A percentile compares a stretch with the other conserved stretches of the same genome.
Evolutionary conservation across 1,140 invertebrate genomes (phyloP).

Genomic region (Solenopsis invicta): DNA sequence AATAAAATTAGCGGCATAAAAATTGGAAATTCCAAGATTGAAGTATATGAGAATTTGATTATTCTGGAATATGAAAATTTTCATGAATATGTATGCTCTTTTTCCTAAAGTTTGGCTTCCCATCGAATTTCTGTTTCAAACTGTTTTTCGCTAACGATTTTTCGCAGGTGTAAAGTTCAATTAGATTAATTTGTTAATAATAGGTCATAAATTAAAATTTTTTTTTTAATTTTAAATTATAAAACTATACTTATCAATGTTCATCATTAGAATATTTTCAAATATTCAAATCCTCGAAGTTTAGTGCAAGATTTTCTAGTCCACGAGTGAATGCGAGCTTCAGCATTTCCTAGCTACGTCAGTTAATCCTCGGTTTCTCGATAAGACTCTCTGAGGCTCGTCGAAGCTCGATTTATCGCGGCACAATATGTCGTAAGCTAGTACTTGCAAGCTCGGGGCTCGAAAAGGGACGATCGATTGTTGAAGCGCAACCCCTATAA

Average conservation of each 20-base stretch:
- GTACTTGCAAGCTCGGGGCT: slow-evolving; percentile 64
- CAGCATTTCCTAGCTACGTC: slow-evolving; percentile 55
- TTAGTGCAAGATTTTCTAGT: slow-evolving; percentile 23
- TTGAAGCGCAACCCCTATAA: slow-evolving; percentile 62
- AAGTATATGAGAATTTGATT: background rate
- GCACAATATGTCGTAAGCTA: slow-evolving; percentile 72
- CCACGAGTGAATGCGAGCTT: slow-evolving; percentile 57
- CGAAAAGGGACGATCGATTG: slow-evolving; percentile 67
- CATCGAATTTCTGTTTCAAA: background rate
- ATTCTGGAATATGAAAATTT: background rate
- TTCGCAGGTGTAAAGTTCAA: background rate
- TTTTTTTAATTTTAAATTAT: background rate
- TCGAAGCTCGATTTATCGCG: slow-evolving; percentile 72
- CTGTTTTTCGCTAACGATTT: background rate
- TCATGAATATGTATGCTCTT: background rate
- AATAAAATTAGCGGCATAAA: background rate
- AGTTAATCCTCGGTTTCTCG: slow-evolving; percentile 66
- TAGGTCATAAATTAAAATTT: background rate
- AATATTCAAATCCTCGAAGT: background rate
- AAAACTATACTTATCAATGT: background rate
- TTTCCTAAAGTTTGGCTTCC: background rate
- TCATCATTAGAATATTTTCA: background rate
- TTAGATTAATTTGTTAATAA: background rate
- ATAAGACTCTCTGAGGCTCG: slow-evolving; percentile 70
- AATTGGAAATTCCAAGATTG: background rate